These are phyloP conservation scores for Artibeus jamaicensis DNA, from an alignment of 2,797 vertebrate genomes.

Conservation along the genomic window DNA sequence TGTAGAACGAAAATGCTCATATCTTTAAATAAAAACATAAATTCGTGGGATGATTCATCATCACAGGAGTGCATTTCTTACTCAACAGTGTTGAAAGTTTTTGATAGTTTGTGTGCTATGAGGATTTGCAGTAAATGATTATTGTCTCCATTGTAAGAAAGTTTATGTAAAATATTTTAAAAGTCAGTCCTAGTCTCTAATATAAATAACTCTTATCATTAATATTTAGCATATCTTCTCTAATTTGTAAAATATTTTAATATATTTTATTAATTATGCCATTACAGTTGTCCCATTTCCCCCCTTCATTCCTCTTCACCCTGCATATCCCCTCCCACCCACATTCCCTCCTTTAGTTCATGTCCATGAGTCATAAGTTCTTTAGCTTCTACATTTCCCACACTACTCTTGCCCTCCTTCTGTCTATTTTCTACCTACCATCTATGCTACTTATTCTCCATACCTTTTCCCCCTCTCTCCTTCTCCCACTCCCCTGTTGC, in stretches of 20 bases:
- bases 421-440: no score
- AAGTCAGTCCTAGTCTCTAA: background rate
- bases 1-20: background rate
- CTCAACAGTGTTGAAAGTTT: background rate
- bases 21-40: background rate
- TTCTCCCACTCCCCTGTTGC: no score
- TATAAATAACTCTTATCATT: background rate
- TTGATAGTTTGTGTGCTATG: background rate
- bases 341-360: no score
- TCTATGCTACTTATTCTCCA: no score
- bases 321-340: no score
- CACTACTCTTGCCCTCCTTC: no score
- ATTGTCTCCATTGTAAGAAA: background rate
- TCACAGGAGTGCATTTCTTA: background rate
- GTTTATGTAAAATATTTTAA: background rate
- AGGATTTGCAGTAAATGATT: background rate
- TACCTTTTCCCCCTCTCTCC: no score
- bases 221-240: background rate
- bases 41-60: background rate
- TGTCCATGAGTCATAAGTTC: no score
- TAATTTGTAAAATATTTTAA: background rate
- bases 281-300: no score
- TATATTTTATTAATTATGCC: no score
- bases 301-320: no score
- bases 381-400: no score